A percentile compares a stretch with the other conserved stretches of the same genome.
These are phyloP conservation scores for Myrmecobius fasciatus DNA, from an alignment of 2,113 vertebrate genomes.

Conservation along the genomic window DNA sequence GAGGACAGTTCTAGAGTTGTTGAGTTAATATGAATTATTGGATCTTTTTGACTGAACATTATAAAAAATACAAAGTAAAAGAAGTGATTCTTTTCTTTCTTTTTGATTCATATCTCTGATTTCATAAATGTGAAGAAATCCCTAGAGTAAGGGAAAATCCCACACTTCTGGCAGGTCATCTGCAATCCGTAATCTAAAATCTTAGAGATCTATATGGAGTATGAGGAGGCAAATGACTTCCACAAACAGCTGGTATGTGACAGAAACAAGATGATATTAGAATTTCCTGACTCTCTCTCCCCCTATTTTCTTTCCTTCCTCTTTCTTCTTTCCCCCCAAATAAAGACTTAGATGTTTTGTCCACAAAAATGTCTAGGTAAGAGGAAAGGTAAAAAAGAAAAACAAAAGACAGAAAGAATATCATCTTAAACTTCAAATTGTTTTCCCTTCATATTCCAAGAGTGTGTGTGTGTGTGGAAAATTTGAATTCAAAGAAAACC, in stretches of 20 bases:
- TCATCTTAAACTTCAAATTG: neutral
- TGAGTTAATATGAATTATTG: neutral
- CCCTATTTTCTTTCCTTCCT: too few species aligned
- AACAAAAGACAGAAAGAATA: neutral
- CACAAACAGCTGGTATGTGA: neutral
- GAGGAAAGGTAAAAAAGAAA: neutral
- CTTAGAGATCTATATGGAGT: neutral
- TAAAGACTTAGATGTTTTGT: neutral
- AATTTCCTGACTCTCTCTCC: neutral
- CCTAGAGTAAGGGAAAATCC: neutral
- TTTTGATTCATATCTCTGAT: neutral
- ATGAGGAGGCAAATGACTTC: neutral
- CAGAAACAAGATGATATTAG: neutral
- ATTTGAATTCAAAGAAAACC: neutral
- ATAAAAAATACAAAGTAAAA: neutral
- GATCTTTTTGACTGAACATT: neutral
- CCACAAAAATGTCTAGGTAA: neutral
- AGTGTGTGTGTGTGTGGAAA: neutral
- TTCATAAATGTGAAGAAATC: neutral
- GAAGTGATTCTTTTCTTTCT: neutral
- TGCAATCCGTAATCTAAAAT: neutral
- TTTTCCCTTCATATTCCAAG: neutral
- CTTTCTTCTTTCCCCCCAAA: too few species aligned
- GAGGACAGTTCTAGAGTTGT: neutral
- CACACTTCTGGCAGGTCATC: neutral